These are phyloP conservation scores for Meganola albula DNA, from an alignment of 2,888 invertebrate genomes.

Conservation along the genomic window DNA sequence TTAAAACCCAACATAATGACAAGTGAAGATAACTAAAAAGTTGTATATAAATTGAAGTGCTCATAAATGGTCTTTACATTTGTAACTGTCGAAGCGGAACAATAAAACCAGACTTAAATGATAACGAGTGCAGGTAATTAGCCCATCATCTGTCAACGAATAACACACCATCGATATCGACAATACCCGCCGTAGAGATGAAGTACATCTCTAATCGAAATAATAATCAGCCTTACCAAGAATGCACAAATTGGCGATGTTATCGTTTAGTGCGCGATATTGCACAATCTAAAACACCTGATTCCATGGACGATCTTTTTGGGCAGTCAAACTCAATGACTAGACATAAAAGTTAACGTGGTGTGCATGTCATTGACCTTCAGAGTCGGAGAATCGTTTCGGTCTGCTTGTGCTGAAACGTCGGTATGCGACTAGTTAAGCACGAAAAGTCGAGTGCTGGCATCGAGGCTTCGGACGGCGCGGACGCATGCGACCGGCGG, in stretches of 20 bases:
- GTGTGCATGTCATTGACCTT: slow-evolving; percentile 60
- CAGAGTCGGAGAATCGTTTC: slow-evolving; percentile 48
- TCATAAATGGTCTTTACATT: slow-evolving; percentile 13
- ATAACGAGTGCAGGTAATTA: too few species aligned
- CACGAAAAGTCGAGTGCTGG: slow-evolving; percentile 25
- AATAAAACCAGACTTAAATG: too few species aligned
- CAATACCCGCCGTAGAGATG: too few species aligned
- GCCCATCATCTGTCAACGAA: too few species aligned
- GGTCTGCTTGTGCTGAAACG: slow-evolving; percentile 64
- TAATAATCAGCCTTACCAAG: too few species aligned
- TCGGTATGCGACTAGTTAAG: slow-evolving; percentile 60
- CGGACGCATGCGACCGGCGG: slow-evolving; percentile 15
- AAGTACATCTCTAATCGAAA: too few species aligned
- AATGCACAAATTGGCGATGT: too few species aligned
- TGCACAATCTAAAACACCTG: slow-evolving; percentile 12
- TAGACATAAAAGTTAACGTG: slow-evolving; percentile 35
- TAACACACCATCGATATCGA: too few species aligned
- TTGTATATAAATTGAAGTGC: slow-evolving; percentile 4
- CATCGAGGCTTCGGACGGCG: slow-evolving; percentile 28
- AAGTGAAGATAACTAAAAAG: slow-evolving; percentile 4
- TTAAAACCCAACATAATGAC: slow-evolving; percentile 1
- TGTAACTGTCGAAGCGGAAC: slow-evolving; percentile 25
- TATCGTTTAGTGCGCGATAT: too few species aligned
- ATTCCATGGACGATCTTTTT: slow-evolving; percentile 27
- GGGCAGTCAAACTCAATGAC: slow-evolving; percentile 33